Conservation (phyloP, 2,113 vertebrate genomes). For the Anthoscopus minutus region DNA sequence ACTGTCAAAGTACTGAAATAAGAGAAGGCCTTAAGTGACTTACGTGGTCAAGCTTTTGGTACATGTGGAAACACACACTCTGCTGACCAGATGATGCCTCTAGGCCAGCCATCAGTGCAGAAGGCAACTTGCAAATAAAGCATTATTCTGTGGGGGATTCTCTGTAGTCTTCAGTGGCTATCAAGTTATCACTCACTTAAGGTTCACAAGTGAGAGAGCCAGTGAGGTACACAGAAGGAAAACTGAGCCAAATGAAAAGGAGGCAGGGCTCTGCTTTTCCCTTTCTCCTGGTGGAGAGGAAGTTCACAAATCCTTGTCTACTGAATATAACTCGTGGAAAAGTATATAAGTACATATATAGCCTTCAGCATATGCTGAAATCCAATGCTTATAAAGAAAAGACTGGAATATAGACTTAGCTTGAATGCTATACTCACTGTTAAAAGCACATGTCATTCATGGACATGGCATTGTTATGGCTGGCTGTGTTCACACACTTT, state of each 20-base stretch:
- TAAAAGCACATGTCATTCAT: background rate
- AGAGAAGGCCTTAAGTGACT: background rate
- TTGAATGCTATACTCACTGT: background rate
- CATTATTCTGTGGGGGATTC: background rate
- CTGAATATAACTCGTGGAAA: background rate
- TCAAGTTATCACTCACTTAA: background rate
- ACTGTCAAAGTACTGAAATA: background rate
- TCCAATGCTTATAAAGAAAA: background rate
- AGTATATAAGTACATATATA: background rate
- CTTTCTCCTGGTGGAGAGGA: background rate
- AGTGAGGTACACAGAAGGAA: background rate
- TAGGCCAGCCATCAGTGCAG: background rate
- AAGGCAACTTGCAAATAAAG: background rate
- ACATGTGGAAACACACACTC: background rate
- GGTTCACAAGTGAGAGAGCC: background rate
- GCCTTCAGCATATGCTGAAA: background rate
- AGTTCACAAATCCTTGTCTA: background rate
- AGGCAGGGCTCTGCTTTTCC: background rate
- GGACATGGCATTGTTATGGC: background rate
- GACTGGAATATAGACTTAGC: background rate
- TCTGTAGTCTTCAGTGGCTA: background rate
- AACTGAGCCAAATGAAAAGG: background rate
- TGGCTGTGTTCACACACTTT: background rate
- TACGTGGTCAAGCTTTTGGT: background rate
- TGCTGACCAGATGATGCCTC: background rate